A percentile compares a stretch with the other conserved stretches of the same genome.
phyloP scores from a whole-genome alignment of 2,113 vertebrate genomes.

The Plecturocebus donacophilus region DNA sequence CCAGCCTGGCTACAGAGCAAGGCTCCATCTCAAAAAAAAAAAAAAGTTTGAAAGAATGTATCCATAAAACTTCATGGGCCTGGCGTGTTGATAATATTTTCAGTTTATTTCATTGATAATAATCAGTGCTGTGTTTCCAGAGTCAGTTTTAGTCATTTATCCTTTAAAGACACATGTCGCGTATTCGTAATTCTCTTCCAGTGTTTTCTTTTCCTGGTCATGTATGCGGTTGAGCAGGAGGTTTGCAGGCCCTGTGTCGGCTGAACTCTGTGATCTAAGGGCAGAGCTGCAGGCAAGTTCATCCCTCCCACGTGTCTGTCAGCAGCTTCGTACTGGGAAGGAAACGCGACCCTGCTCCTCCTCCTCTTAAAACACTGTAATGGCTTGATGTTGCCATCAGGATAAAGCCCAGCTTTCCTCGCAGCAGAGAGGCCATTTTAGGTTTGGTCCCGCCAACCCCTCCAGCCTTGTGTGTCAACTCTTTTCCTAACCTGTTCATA shows the following conservation, averaged over 20 bases:
- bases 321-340: neutral
- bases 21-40: too few relatives aligned
- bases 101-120: neutral
- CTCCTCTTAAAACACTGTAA: neutral
- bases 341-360: neutral
- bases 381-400: neutral
- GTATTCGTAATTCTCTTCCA: neutral
- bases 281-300: neutral
- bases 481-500: neutral
- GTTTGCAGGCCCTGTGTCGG: neutral
- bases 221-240: neutral
- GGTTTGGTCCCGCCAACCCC: neutral
- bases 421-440: neutral
- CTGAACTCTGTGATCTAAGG: neutral
- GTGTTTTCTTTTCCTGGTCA: neutral
- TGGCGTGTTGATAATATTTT: neutral
- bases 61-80: neutral
- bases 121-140: neutral
- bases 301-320: too few relatives aligned
- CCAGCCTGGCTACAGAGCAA: too few relatives aligned
- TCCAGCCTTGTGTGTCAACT: neutral
- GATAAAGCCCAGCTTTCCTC: neutral
- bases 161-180: neutral
- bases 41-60: neutral
- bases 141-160: neutral